phyloP scores from a whole-genome alignment of 1,140 invertebrate species.

The Laupala kohalensis region DNA sequence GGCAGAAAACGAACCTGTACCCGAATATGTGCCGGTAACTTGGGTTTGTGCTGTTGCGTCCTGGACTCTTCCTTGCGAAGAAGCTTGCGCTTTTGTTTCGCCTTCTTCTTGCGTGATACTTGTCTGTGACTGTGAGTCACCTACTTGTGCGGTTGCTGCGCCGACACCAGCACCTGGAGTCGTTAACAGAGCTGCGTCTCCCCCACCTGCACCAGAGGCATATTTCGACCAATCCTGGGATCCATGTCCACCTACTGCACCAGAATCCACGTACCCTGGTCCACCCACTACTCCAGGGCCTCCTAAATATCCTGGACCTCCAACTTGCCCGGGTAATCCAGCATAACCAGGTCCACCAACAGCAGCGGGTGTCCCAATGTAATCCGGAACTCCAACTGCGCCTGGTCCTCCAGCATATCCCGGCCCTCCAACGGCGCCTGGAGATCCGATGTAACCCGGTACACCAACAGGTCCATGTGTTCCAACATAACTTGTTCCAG shows the following conservation, averaged over 20 bases:
- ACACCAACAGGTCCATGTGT: not conserved
- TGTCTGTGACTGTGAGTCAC: slow-evolving; percentile 61
- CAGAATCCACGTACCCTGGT: not conserved
- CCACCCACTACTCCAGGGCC: not conserved
- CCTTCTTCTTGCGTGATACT: slow-evolving; percentile 49
- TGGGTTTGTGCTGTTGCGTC: slow-evolving; percentile 62
- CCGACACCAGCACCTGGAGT: not conserved
- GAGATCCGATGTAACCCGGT: not conserved
- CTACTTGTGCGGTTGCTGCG: slow-evolving; percentile 19
- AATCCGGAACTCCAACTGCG: no score
- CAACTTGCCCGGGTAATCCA: not conserved
- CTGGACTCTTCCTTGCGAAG: slow-evolving; percentile 55
- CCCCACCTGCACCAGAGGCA: not conserved
- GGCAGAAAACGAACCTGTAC: slow-evolving; percentile 61
- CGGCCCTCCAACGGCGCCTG: not conserved
- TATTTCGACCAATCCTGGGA: no score
- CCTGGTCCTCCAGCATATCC: not conserved
- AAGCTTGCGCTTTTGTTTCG: slow-evolving; percentile 56
- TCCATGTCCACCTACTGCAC: not conserved
- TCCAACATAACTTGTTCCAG: not conserved
- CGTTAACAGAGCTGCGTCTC: not conserved
- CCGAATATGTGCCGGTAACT: slow-evolving; percentile 61
- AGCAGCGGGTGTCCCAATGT: not conserved
- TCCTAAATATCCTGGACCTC: not conserved
- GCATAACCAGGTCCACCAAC: not conserved